phyloP scores from a whole-genome alignment of 2,113 vertebrate genomes.

The Amphiprion percula region DNA sequence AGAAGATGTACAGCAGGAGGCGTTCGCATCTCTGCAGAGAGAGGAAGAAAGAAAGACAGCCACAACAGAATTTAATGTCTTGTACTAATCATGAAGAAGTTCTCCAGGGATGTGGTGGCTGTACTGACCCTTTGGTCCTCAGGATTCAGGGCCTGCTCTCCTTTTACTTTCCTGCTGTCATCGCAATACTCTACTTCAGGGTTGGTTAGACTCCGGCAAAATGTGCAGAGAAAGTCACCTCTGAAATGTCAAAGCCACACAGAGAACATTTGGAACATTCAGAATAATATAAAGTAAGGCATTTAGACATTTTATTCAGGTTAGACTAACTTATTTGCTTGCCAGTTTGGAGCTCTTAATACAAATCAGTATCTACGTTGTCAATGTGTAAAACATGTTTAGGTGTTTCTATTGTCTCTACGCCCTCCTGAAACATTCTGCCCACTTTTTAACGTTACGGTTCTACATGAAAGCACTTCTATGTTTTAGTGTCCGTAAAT shows the following conservation, averaged over 20 bases:
- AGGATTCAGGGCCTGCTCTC: conserved; percentile 88
- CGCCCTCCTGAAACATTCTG: too few relatives aligned
- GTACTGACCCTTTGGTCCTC: conserved; percentile 91
- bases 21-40: conserved; percentile 94
- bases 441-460: too few relatives aligned
- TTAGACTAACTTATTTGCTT: not conserved
- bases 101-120: not conserved
- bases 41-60: conserved; percentile 29
- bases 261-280: conserved; percentile 5
- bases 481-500: too few relatives aligned
- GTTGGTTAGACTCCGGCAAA: conserved; percentile 92
- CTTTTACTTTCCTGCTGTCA: conserved; percentile 90
- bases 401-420: too few relatives aligned
- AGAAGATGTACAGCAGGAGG: conserved; percentile 95
- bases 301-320: not conserved
- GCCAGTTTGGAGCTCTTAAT: not conserved
- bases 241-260: conserved; percentile 77
- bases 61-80: conserved; percentile 24
- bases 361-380: not conserved
- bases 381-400: not conserved
- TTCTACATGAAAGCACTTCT: too few relatives aligned
- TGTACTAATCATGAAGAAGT: not conserved
- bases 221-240: conserved; percentile 98
- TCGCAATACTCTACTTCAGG: conserved; percentile 98
- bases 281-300: not conserved